phyloP scores from a whole-genome alignment of 2,113 vertebrate genomes.

The Cranoglanis bouderius region DNA sequence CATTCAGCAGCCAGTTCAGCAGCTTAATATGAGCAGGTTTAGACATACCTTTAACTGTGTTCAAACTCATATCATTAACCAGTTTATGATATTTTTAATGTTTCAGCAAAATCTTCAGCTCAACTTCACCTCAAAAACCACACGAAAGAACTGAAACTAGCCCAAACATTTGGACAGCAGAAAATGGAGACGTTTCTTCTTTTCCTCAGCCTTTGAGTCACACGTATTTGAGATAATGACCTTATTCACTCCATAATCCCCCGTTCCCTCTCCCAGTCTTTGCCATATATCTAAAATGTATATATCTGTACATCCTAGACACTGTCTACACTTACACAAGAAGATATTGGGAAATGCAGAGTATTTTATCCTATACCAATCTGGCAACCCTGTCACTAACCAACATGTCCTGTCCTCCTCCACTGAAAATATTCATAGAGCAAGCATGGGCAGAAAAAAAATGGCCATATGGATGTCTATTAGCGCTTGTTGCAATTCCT shows the following conservation, averaged over 20 bases:
- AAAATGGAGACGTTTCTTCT: background rate
- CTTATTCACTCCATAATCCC: background rate
- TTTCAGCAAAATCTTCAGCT: background rate
- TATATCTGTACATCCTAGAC: background rate
- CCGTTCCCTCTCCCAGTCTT: background rate
- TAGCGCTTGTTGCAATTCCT: too few species aligned
- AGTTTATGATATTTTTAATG: background rate
- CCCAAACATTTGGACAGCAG: background rate
- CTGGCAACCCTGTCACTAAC: background rate
- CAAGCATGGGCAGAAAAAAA: background rate
- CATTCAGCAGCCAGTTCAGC: background rate
- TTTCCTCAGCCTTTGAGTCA: background rate
- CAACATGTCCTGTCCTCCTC: background rate
- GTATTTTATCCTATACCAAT: background rate
- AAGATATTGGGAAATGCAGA: background rate
- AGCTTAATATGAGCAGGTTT: background rate
- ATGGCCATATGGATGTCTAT: background rate
- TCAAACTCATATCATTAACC: background rate
- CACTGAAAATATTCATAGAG: background rate
- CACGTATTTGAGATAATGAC: background rate
- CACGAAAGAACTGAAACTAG: too few species aligned
- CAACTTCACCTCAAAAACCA: background rate
- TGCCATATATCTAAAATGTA: background rate
- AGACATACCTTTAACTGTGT: background rate
- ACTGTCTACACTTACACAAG: background rate